A percentile compares a stretch with the other conserved stretches of the same genome.
Evolutionary conservation across 2,797 vertebrate species (phyloP).

Genomic region (Neosilurus mollespiculum): DNA sequence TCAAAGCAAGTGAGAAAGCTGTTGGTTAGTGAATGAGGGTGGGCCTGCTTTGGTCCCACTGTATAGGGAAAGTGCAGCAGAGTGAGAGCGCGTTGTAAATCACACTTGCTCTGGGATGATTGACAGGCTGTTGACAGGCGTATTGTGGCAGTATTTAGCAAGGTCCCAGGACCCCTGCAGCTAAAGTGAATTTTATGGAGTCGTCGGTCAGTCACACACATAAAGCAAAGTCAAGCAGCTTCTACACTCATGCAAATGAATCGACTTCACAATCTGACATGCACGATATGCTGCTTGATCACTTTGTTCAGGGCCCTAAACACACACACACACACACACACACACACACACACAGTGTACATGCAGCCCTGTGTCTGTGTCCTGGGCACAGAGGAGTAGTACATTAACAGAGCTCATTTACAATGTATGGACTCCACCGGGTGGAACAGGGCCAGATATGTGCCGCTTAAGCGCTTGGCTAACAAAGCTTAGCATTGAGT

Average conservation of each 20-base stretch:
- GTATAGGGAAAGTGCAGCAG: constrained; percentile 25
- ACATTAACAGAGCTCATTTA: constrained; percentile 74
- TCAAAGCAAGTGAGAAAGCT: constrained; percentile 39
- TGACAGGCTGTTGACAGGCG: constrained; percentile 80
- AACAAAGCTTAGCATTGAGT: constrained; percentile 66
- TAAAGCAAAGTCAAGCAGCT: constrained; percentile 73
- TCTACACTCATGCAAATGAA: constrained; percentile 78
- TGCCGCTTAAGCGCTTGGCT: constrained; percentile 72
- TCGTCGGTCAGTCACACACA: constrained; percentile 74
- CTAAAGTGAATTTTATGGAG: constrained; percentile 81
- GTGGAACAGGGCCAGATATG: constrained; percentile 72
- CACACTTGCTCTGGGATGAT: constrained; percentile 74
- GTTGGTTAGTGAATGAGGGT: constrained; percentile 26
- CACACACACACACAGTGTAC: constrained; percentile 53
- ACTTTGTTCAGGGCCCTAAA: constrained; percentile 72
- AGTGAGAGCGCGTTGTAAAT: constrained; percentile 66
- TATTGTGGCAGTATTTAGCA: constrained; percentile 79
- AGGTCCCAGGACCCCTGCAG: constrained; percentile 75
- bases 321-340: constrained; percentile 60
- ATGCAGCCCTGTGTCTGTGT: constrained; percentile 25
- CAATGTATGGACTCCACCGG: constrained; percentile 70
- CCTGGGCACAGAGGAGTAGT: constrained; percentile 60
- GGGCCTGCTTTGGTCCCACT: constrained; percentile 26
- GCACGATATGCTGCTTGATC: constrained; percentile 75
- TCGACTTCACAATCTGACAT: constrained; percentile 74